Base-by-base conservation (phyloP, 2,797 vertebrate species). In the Phaenicophaeus curvirostris region DNA sequence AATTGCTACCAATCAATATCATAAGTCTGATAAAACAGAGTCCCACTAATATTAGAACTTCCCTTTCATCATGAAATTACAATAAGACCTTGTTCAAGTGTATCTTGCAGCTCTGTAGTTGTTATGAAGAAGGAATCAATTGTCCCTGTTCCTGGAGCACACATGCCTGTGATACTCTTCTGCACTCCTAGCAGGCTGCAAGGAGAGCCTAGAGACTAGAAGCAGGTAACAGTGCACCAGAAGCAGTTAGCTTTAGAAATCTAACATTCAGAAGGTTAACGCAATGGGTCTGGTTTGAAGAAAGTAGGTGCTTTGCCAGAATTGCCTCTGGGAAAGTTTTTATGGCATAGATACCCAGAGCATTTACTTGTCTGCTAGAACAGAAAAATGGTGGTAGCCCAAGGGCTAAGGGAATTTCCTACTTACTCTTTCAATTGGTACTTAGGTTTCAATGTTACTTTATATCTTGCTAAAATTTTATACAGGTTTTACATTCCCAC, bases 1-100 rank as follows among this genome's bases (percentile, higher is more conserved):
- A 93, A 93, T 96, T 94, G 85, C 77, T 94, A 79, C 81, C 90
- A 81, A 93, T 94, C 91, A 87, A 79, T 95, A 96, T 67, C 62
- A 72, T 58, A 92, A 89, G 65, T 85, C 78, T 95, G 91, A 95
- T 87, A 84, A 92, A 96, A 92, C 88, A 87, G 94, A 95, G 73
- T 79, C 76, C 48, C 13, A 37, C 82, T 97, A 96, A 97, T 93
- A 85, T 94, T 92, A 96, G 92, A 87, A 94, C 85, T 91, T 81
- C 88, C 68, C 74, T 80, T 85, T 90, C 82, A 91, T 90, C 24
- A 35, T 33, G 77, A 96, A 96, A 95, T 96, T 85, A 95, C 58
- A 95, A 33, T 12, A 86, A 96, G 83, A 89, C 59, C 71, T 95
- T 95, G 76, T 44, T 95, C 41, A 79, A 93, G 93, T 33, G 83